phyloP scores from a whole-genome alignment of 92 coral and sea anemone genomes.

The Palythoa grandiflora region DNA sequence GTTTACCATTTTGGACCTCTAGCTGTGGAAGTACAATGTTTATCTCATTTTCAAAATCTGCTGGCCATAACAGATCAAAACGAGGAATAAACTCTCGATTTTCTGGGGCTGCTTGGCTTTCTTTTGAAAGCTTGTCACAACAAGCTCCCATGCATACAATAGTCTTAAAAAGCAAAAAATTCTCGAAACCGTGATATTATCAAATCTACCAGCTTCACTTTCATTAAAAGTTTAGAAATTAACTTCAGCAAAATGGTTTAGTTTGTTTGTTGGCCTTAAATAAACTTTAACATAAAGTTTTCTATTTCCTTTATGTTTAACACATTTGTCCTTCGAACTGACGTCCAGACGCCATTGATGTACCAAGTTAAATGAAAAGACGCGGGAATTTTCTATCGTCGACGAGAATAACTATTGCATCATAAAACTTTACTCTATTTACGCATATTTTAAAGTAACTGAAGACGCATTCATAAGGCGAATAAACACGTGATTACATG shows the following conservation, averaged over 20 bases:
- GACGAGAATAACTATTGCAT: slow-evolving; percentile 31
- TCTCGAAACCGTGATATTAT: neutral
- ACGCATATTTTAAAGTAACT: neutral
- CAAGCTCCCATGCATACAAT: slow-evolving; percentile 25
- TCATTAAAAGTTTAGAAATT: neutral
- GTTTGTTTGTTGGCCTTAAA: no score
- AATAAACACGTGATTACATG: neutral
- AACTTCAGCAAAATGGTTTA: no score
- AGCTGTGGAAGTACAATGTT: slow-evolving; percentile 66
- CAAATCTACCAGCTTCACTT: neutral
- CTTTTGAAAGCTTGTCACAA: slow-evolving; percentile 25
- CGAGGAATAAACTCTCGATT: slow-evolving; percentile 35
- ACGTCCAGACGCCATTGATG: neutral
- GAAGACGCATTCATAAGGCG: neutral
- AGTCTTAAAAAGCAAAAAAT: neutral
- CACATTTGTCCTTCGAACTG: neutral
- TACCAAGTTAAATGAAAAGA: neutral
- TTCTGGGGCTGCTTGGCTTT: neutral
- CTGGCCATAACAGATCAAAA: slow-evolving; percentile 72
- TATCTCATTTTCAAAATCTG: slow-evolving; percentile 59
- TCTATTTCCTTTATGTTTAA: no score
- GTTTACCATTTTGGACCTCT: slow-evolving; percentile 63
- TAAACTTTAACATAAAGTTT: no score
- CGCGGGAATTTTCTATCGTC: neutral
- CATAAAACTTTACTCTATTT: neutral